A percentile compares a stretch with the other conserved stretches of the same genome.
These are phyloP conservation scores for Periparus ater DNA, from an alignment of 2,797 vertebrate species.

Conservation along the genomic window DNA sequence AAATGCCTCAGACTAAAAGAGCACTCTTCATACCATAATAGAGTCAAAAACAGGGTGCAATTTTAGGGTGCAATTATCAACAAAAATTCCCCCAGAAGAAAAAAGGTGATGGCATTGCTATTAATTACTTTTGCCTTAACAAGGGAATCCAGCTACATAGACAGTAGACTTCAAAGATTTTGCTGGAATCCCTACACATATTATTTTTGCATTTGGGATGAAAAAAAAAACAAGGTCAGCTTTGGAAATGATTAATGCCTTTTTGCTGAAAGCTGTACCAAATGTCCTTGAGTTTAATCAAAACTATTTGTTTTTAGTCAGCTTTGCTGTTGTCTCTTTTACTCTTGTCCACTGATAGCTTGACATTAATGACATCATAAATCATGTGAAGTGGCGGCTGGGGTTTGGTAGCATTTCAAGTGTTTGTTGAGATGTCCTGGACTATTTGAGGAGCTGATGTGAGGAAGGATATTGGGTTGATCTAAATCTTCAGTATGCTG, in stretches of 20 bases:
- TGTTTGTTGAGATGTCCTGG: constrained; percentile 81
- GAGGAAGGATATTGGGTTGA: constrained; percentile 63
- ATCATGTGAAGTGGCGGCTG: constrained; percentile 91
- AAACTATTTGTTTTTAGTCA: constrained; percentile 99
- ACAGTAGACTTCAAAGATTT: constrained; percentile 32
- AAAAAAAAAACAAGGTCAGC: constrained; percentile 83
- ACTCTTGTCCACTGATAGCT: constrained; percentile 98
- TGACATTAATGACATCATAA: constrained; percentile 99
- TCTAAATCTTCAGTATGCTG: constrained; percentile 38
- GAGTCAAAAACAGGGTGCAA: background rate
- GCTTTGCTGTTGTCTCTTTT: constrained; percentile 95
- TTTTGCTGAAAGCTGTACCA: constrained; percentile 93
- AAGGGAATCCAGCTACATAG: background rate
- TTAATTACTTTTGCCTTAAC: constrained; percentile 48
- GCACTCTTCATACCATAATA: constrained; percentile 17
- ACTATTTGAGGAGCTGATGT: constrained; percentile 74
- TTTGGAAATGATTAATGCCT: constrained; percentile 96
- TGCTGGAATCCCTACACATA: constrained; percentile 50
- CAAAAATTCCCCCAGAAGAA: background rate
- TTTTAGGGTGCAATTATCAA: background rate
- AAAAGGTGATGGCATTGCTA: background rate
- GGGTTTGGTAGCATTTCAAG: constrained; percentile 91
- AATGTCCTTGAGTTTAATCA: constrained; percentile 99
- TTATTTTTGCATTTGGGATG: constrained; percentile 81
- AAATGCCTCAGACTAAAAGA: background rate